A percentile compares a stretch with the other conserved stretches of the same genome.
These are phyloP conservation scores for Pogonognathellus flavescens DNA, from an alignment of 1,140 invertebrate genomes.

Conservation along the genomic window DNA sequence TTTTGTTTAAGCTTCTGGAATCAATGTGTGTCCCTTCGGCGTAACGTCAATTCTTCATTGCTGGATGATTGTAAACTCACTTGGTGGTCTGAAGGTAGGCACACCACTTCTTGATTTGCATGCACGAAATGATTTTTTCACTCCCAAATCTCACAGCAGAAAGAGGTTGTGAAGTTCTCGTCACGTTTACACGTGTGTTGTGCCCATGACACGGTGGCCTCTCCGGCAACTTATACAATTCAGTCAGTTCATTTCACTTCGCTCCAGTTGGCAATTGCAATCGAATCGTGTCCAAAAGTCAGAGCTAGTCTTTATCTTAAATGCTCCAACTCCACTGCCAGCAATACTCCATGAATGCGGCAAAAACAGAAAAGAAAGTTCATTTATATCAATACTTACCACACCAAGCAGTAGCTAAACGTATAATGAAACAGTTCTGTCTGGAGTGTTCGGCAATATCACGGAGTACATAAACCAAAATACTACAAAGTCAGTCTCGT, in stretches of 20 bases:
- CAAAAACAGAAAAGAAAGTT: neutral
- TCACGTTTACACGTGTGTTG: slow-evolving; percentile 51
- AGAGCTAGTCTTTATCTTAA: neutral
- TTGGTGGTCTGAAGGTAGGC: slow-evolving; percentile 58
- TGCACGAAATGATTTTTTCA: slow-evolving; percentile 53
- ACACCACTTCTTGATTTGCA: slow-evolving; percentile 55
- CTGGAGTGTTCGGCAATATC: no score
- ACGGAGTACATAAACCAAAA: no score
- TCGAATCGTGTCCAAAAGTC: neutral
- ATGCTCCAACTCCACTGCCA: neutral
- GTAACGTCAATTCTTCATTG: slow-evolving; percentile 52
- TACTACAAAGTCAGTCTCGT: no score
- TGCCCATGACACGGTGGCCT: slow-evolving; percentile 36
- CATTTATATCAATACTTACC: no score
- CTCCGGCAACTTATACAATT: neutral
- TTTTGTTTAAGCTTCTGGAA: slow-evolving; percentile 56
- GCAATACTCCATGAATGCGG: neutral
- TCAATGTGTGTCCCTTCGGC: slow-evolving; percentile 54
- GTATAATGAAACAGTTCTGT: no score
- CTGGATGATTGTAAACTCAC: slow-evolving; percentile 61
- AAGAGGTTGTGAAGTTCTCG: slow-evolving; percentile 12
- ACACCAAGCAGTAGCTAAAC: no score
- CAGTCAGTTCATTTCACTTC: no score
- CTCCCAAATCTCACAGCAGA: slow-evolving; percentile 34
- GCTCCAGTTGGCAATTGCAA: slow-evolving; percentile 6